Evolutionary conservation across 2,888 invertebrate genomes (phyloP).

Genomic region (Tetragonisca angustula): DNA sequence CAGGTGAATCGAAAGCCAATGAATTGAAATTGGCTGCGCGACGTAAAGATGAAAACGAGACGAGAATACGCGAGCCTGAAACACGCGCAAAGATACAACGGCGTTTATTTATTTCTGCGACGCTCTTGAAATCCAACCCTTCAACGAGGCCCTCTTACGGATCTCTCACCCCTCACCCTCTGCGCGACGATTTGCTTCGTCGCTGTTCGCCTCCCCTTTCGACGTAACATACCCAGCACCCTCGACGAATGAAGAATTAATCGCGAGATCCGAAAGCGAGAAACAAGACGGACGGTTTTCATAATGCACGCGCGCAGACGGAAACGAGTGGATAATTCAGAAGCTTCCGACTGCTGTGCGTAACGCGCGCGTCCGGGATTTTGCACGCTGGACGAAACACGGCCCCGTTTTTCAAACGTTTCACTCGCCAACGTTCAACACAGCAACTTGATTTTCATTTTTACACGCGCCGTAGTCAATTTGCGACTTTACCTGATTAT

Average conservation of each 20-base stretch:
- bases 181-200: background rate
- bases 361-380: too few relatives aligned
- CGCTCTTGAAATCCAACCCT: slow-evolving; percentile 26
- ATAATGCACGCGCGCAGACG: slow-evolving; percentile 29
- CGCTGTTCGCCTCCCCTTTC: background rate
- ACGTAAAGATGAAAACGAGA: slow-evolving; percentile 46
- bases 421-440: too few relatives aligned
- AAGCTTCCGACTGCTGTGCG: slow-evolving; percentile 37
- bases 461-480: too few relatives aligned
- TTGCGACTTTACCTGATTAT: too few relatives aligned
- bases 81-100: slow-evolving; percentile 30
- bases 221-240: background rate
- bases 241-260: slow-evolving; percentile 47
- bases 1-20: slow-evolving; percentile 39
- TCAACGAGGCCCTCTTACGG: background rate
- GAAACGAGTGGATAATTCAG: slow-evolving; percentile 58
- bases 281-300: slow-evolving; percentile 32
- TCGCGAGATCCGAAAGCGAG: slow-evolving; percentile 13
- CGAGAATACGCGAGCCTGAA: background rate
- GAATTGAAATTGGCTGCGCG: slow-evolving; percentile 45
- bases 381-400: too few relatives aligned
- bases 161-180: background rate
- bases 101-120: slow-evolving; percentile 25
- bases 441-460: too few relatives aligned
- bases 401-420: too few relatives aligned